phyloP scores from a whole-genome alignment of 1,140 invertebrate species.

The Ostrea denselamellosa region DNA sequence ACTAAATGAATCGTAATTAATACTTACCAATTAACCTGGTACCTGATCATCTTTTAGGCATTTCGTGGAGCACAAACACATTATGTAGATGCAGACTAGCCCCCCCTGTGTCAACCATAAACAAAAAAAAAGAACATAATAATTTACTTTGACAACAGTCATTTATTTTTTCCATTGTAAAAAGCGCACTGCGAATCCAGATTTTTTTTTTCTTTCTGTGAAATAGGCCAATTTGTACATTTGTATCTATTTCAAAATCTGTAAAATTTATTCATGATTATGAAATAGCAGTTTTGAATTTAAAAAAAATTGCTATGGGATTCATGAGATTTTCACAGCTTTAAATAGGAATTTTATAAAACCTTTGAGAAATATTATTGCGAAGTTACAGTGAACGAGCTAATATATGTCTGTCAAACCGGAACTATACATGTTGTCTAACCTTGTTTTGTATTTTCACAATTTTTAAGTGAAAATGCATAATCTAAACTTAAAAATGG shows the following conservation, averaged over 20 bases:
- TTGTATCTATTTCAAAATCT: not conserved
- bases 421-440: not conserved
- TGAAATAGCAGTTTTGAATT: not conserved
- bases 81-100: not conserved
- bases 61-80: too few species aligned
- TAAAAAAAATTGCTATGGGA: not conserved
- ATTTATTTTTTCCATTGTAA: not conserved
- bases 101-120: conserved; percentile 14
- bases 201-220: not conserved
- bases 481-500: not conserved
- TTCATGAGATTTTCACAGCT: not conserved
- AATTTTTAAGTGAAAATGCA: not conserved
- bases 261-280: not conserved
- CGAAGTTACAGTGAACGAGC: not conserved
- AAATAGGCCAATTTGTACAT: not conserved
- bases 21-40: too few species aligned
- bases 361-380: not conserved
- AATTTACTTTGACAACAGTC: not conserved
- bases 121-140: too few species aligned
- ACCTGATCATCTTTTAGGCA: too few species aligned
- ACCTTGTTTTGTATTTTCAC: not conserved
- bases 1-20: too few species aligned
- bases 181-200: not conserved
- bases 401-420: not conserved
- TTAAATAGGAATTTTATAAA: not conserved